phyloP scores from a whole-genome alignment of 2,797 vertebrate genomes.

The Thunnus albacares region DNA sequence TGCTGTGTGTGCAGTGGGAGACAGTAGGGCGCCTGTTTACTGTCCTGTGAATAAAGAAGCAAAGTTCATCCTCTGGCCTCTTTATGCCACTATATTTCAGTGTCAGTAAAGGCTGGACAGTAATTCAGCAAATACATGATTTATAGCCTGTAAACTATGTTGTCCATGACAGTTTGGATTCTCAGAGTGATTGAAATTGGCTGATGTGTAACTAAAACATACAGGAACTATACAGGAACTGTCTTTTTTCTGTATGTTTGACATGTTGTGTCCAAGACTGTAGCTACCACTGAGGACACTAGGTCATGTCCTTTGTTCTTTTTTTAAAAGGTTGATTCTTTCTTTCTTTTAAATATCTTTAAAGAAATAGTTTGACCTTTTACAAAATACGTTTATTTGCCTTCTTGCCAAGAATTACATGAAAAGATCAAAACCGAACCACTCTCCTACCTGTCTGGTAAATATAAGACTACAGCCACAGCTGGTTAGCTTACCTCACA shows the following conservation, averaged over 20 bases:
- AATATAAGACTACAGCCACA: background rate
- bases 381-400: background rate
- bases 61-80: slow-evolving; percentile 75
- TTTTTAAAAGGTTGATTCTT: background rate
- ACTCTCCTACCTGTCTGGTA: background rate
- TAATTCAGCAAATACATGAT: slow-evolving; percentile 49
- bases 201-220: slow-evolving; percentile 16
- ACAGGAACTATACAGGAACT: background rate
- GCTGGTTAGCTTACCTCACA: background rate
- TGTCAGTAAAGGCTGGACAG: slow-evolving; percentile 50
- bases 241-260: background rate
- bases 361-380: background rate
- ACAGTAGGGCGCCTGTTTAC: slow-evolving; percentile 69
- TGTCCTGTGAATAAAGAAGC: slow-evolving; percentile 71
- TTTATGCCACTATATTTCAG: slow-evolving; percentile 55
- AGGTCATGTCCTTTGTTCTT: background rate
- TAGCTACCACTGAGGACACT: background rate
- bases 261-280: background rate
- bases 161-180: background rate
- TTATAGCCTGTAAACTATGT: slow-evolving; percentile 37
- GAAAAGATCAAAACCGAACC: background rate
- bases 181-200: slow-evolving; percentile 22
- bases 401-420: background rate
- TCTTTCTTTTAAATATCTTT: background rate
- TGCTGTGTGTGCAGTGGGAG: slow-evolving; percentile 46